Conservation (phyloP, 2,888 invertebrate genomes). For the Invenusta paracnida region DNA sequence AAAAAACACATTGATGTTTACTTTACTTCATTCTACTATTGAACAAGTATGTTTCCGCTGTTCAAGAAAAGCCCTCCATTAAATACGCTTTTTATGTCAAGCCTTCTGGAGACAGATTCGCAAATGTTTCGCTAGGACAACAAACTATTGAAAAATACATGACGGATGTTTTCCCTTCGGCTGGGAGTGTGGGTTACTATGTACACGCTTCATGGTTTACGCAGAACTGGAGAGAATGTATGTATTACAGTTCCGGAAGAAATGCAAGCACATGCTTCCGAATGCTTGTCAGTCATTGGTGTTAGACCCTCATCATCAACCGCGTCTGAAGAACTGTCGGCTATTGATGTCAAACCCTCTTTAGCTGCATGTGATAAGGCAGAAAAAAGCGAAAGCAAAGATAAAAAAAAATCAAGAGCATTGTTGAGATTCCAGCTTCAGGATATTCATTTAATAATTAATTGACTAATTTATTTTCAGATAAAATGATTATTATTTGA, state of each 20-base stretch:
- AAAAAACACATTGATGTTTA: not conserved
- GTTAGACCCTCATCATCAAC: constrained; percentile 16
- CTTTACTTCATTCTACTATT: constrained; percentile 21
- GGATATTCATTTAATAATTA: constrained; percentile 11
- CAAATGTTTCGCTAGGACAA: constrained; percentile 6
- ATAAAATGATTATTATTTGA: constrained; percentile 6
- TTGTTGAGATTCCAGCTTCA: constrained; percentile 11
- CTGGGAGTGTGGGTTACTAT: not conserved
- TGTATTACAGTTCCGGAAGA: not conserved
- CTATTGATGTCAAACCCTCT: constrained; percentile 18
- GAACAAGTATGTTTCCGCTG: not conserved
- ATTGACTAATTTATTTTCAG: constrained; percentile 4
- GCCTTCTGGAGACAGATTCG: constrained; percentile 3
- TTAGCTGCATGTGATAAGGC: constrained; percentile 20
- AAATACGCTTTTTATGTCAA: not conserved
- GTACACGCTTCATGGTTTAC: constrained; percentile 3
- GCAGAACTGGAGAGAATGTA: not conserved
- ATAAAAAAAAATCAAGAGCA: not conserved
- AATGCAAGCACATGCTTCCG: not conserved
- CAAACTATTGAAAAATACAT: constrained; percentile 9
- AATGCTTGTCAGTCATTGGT: not conserved
- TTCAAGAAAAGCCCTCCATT: constrained; percentile 12
- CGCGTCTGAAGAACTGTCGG: constrained; percentile 5
- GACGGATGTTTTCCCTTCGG: not conserved
- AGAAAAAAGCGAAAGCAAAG: constrained; percentile 18